These are phyloP conservation scores for western clawed frog (Xenopus tropicalis) DNA, from an alignment of 2,113 vertebrate species.

Conservation along the genomic window DNA sequence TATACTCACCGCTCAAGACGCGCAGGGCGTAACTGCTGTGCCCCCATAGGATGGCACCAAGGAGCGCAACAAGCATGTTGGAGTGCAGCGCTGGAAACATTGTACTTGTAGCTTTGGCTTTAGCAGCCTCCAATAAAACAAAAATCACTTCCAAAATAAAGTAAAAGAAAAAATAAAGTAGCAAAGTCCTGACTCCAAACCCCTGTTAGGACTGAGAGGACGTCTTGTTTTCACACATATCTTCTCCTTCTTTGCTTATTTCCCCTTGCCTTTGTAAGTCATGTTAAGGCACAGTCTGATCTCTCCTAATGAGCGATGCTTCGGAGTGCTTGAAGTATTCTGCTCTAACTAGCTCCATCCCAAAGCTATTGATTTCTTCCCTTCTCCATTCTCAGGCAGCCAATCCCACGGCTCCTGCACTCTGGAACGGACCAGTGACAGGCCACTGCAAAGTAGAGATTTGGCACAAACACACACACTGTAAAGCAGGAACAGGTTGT, in stretches of 20 bases:
- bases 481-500: neutral
- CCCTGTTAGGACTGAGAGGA: conserved; percentile 1
- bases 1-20: conserved; percentile 32
- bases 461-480: conserved; percentile 1
- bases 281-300: conserved; percentile 37
- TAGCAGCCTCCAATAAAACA: neutral
- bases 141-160: neutral
- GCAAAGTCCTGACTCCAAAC: conserved; percentile 5
- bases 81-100: conserved; percentile 22
- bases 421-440: conserved; percentile 37
- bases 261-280: conserved; percentile 29
- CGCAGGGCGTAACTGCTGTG: conserved; percentile 14
- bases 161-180: neutral
- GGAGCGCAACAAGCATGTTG: conserved; percentile 11
- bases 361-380: conserved; percentile 40
- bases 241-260: conserved; percentile 1
- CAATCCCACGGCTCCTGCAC: conserved; percentile 34
- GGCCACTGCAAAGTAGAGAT: conserved; percentile 21
- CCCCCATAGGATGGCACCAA: conserved; percentile 29
- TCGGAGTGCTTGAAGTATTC: conserved; percentile 34
- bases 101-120: neutral
- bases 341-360: conserved; percentile 39
- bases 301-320: conserved; percentile 30
- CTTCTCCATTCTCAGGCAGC: conserved; percentile 26
- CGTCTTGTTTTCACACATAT: conserved; percentile 23